phyloP scores from a whole-genome alignment of 2,888 invertebrate genomes.

The Globia sparganii region DNA sequence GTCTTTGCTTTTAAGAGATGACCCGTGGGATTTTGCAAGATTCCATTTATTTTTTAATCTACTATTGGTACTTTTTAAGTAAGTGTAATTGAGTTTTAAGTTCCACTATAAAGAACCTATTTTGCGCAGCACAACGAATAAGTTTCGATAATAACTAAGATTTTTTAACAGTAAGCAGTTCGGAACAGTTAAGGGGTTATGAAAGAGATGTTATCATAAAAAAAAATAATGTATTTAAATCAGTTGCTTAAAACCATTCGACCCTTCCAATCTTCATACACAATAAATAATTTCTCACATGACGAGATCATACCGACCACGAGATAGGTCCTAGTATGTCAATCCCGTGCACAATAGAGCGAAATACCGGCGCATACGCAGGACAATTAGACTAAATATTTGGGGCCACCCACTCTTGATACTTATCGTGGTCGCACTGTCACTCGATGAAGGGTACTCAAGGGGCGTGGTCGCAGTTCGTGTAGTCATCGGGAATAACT shows the following conservation, averaged over 20 bases:
- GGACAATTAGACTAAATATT: slow-evolving; percentile 73
- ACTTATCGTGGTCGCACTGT: slow-evolving; percentile 52
- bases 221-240: not conserved
- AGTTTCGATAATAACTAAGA: not conserved
- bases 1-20: too few relatives aligned
- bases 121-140: not conserved
- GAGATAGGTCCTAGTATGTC: slow-evolving; percentile 49
- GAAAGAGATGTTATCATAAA: not conserved
- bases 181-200: not conserved
- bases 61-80: not conserved
- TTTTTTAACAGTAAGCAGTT: not conserved
- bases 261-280: not conserved
- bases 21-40: too few relatives aligned
- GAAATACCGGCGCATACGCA: slow-evolving; percentile 54
- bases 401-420: slow-evolving; percentile 74
- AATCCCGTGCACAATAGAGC: slow-evolving; percentile 57
- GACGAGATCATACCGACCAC: slow-evolving; percentile 33
- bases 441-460: slow-evolving; percentile 44
- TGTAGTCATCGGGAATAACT: slow-evolving; percentile 42
- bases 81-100: not conserved
- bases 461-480: slow-evolving; percentile 41
- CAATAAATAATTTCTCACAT: slow-evolving; percentile 43
- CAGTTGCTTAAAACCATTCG: not conserved
- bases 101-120: not conserved
- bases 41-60: not conserved